Percentiles rank a stretch among this genome's conserved stretches.
phyloP scores from a whole-genome alignment of 2,888 invertebrate species.

The Asteroscopus sphinx region DNA sequence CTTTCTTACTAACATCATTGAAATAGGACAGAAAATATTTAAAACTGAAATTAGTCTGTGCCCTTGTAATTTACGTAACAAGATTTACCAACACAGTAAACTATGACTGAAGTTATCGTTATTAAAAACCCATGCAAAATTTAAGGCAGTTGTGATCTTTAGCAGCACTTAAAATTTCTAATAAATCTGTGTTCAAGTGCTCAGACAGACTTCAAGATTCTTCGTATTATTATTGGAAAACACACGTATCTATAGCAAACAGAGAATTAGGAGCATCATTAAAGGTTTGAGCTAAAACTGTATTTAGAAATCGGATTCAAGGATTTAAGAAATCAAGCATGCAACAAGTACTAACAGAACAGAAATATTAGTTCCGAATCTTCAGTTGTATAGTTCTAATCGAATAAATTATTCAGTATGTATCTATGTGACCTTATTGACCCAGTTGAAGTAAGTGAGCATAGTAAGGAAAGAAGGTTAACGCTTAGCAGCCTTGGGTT shows the following conservation, averaged over 20 bases:
- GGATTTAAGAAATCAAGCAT: neutral
- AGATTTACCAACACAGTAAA: too few relatives aligned
- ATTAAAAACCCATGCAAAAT: too few relatives aligned
- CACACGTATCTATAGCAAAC: neutral
- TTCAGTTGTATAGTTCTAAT: constrained; percentile 16
- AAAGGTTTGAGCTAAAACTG: constrained; percentile 2
- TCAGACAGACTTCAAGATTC: neutral
- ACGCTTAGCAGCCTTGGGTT: constrained; percentile 1
- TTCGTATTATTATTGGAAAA: neutral
- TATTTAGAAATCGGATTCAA: constrained; percentile 34
- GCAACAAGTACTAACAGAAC: too few relatives aligned
- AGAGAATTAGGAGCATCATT: constrained; percentile 15
- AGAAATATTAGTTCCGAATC: constrained; percentile 3
- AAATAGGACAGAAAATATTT: too few relatives aligned
- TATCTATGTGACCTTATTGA: constrained; percentile 30
- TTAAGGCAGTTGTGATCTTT: too few relatives aligned
- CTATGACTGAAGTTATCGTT: too few relatives aligned
- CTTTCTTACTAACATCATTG: too few relatives aligned
- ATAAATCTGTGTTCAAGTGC: neutral
- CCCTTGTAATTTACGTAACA: too few relatives aligned
- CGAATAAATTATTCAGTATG: constrained; percentile 23
- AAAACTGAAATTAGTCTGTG: too few relatives aligned
- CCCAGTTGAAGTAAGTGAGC: constrained; percentile 23
- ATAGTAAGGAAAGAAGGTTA: constrained; percentile 14
- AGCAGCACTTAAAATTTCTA: too few relatives aligned